phyloP scores from a whole-genome alignment of 1,140 invertebrate genomes.

The Portunus trituberculatus region DNA sequence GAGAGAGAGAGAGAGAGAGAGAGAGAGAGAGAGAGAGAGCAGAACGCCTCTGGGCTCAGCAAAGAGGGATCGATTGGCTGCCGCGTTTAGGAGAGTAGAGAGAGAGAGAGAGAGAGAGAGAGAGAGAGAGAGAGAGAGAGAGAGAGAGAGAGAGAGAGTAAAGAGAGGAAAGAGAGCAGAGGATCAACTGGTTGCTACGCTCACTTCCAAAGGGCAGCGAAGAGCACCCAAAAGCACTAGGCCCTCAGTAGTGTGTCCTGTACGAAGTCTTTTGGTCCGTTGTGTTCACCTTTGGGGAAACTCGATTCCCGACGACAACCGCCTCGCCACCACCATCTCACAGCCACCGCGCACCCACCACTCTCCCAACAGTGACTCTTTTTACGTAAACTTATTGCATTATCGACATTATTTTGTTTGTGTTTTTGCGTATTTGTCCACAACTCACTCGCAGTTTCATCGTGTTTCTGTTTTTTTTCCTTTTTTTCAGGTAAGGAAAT shows the following conservation, averaged over 20 bases:
- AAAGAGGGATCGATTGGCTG: slow-evolving; percentile 58
- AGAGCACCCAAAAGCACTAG: neutral
- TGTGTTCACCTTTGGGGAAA: slow-evolving; percentile 1
- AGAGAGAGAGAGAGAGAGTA: slow-evolving; percentile 34
- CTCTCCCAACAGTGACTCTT: neutral
- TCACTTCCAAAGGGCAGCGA: slow-evolving; percentile 24
- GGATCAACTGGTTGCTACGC: slow-evolving; percentile 62
- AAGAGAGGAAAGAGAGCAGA: slow-evolving; percentile 13
- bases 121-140: slow-evolving; percentile 55
- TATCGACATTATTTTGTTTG: neutral
- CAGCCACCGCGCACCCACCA: neutral
- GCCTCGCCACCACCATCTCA: neutral
- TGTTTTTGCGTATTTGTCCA: neutral
- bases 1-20: slow-evolving; percentile 68
- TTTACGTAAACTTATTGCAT: neutral
- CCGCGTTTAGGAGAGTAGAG: slow-evolving; percentile 37
- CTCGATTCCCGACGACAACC: neutral
- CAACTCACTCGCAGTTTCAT: slow-evolving; percentile 9
- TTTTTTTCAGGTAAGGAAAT: neutral
- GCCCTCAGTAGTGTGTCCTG: neutral
- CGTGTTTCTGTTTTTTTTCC: neutral
- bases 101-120: slow-evolving; percentile 45
- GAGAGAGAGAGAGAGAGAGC: slow-evolving; percentile 68
- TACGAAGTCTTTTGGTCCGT: neutral
- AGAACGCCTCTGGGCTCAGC: slow-evolving; percentile 41